These are phyloP conservation scores for Phaethornis superciliosus DNA, from an alignment of 2,113 vertebrate species.

Conservation along the genomic window DNA sequence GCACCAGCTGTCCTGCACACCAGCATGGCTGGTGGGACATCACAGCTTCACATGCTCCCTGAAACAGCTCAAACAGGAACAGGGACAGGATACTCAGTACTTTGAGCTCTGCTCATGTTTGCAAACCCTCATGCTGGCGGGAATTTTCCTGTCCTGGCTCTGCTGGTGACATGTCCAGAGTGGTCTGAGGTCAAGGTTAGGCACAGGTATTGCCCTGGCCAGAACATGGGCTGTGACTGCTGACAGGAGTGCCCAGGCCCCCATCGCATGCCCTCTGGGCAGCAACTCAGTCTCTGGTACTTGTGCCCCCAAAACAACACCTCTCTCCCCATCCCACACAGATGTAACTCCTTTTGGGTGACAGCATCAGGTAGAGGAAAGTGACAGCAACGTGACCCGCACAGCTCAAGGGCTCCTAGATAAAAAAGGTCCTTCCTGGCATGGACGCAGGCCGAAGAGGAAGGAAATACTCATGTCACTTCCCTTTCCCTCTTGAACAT, in stretches of 20 bases:
- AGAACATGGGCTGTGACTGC: neutral
- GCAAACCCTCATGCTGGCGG: rapidly evolving
- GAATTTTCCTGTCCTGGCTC: neutral
- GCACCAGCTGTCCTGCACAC: neutral
- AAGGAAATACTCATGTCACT: slow-evolving; percentile 18
- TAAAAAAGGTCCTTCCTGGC: slow-evolving; percentile 15
- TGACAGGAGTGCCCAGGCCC: neutral
- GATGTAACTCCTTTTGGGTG: neutral
- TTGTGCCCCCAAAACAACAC: neutral
- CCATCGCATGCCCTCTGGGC: neutral
- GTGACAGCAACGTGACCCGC: neutral
- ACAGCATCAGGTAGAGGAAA: neutral
- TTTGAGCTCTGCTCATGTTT: neutral
- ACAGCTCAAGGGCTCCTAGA: neutral
- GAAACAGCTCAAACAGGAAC: neutral
- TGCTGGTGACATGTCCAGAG: neutral
- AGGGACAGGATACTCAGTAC: slow-evolving; percentile 1
- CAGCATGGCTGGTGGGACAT: neutral
- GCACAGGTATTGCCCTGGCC: neutral
- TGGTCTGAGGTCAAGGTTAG: neutral
- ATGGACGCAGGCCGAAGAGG: neutral
- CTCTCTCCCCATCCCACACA: neutral
- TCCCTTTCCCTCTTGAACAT: neutral
- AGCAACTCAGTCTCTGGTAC: neutral
- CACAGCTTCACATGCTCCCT: rapidly evolving